Evolutionary conservation across 2,888 invertebrate genomes (phyloP).

Genomic region (Hybos culiciformis): DNA sequence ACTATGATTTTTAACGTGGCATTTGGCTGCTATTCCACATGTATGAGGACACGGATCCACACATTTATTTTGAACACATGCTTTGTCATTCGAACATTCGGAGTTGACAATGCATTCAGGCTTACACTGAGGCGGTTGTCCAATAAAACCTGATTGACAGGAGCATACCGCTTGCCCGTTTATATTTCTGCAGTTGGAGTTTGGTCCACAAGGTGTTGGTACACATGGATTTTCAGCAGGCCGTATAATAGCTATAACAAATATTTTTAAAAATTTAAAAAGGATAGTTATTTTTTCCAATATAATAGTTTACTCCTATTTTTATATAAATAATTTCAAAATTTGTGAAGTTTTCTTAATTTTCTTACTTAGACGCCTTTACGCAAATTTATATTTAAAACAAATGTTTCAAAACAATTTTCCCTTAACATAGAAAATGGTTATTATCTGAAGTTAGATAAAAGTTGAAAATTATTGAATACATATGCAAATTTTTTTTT

Average conservation of each 20-base stretch:
- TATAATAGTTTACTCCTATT: slow-evolving; percentile 9
- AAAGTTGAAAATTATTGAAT: background rate
- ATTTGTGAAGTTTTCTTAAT: too few relatives aligned
- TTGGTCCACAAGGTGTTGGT: slow-evolving; percentile 77
- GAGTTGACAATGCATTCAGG: slow-evolving; percentile 80
- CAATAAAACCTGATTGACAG: slow-evolving; percentile 63
- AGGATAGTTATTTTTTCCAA: slow-evolving; percentile 24
- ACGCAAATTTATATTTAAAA: too few relatives aligned
- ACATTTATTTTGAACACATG: slow-evolving; percentile 76
- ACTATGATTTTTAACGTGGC: slow-evolving; percentile 70
- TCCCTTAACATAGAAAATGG: too few relatives aligned
- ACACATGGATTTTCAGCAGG: slow-evolving; percentile 56
- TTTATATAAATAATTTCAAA: too few relatives aligned
- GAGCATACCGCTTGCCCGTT: slow-evolving; percentile 74
- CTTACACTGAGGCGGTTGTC: slow-evolving; percentile 65
- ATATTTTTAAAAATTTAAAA: background rate
- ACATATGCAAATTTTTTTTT: too few relatives aligned
- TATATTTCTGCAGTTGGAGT: slow-evolving; percentile 68
- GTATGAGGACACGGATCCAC: slow-evolving; percentile 78
- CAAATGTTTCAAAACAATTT: too few relatives aligned
- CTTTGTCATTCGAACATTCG: slow-evolving; percentile 67
- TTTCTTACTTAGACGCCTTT: too few relatives aligned
- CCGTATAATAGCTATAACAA: slow-evolving; percentile 16
- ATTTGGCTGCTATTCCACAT: slow-evolving; percentile 74
- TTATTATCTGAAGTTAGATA: too few relatives aligned